Base-by-base conservation (phyloP, 2,113 vertebrate genomes). In the Tretioscincus oriximinensis region DNA sequence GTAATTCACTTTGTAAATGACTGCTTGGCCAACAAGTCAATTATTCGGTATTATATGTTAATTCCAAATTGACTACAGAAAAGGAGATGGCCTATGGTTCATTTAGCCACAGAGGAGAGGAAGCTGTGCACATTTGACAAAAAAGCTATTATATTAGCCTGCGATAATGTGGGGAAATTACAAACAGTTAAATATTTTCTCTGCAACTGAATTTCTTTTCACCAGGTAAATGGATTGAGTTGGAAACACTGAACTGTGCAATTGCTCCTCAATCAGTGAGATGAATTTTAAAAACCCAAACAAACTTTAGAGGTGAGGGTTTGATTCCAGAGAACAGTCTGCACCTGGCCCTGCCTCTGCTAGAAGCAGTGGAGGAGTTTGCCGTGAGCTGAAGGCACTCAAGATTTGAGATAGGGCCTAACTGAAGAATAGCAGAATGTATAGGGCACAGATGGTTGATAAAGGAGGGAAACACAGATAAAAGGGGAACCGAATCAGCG, bases 31-130 rank as follows among this genome's bases (percentile, higher is more conserved):
- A 88, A 1, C 63, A 88, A 83, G 84, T 88, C 88, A 92, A 74
- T 90, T 85, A 88, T 79, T 47, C 64, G 86, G 88, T 89, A 88
- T 86, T 89, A 78, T 85, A 81, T 90, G 86, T 90, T 81, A 82
- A 90, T 88, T 84, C 79, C 76, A 85, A 78, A 84, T 89, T 90
- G 84, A 76, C 76, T 78, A 80, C 51, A 89, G 78, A 92, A 87
- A 87, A 77, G 71, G 83, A 91, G 85, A 88, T 68, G 24, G 65
- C 84, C 78, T 81, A 83, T 82, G 85, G 65, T 83, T 87, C 68
- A n/a, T 88, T 87, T 31, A 73, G 78, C 66, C 80, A 75, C 77
- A 5, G 73, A 88, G 89, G 79, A 49, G 66, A 82, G 66, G 35
- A 51, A 75, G 49, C 86, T 35, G 47, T 28, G n/a, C 0, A 0